Evolutionary conservation across 2,797 vertebrate genomes (phyloP), one percentile per base, ranked within the genome.

Genomic region (Labroides dimidiatus): DNA sequence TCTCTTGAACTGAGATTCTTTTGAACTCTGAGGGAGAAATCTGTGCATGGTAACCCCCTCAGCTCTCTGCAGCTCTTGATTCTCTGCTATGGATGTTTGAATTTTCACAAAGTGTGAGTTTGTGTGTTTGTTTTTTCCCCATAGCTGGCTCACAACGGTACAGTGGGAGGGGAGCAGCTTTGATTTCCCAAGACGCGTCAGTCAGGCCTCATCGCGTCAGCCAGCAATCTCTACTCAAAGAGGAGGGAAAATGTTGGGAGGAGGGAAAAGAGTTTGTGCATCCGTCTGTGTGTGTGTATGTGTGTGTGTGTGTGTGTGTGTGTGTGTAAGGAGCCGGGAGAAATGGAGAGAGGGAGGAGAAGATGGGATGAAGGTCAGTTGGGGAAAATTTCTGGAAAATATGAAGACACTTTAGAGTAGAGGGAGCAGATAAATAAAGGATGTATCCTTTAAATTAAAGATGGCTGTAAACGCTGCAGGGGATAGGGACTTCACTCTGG

Each of bases 371-470:
- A 64, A 63, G 61, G 71, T 85, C 71, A 82, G 53, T 19, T 69
- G 82, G 64, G 78, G 54, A 75, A 76, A 53, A 77, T 78, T 77
- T 84, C 57, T 60, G 58, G 45, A 55, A 86, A 84, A 81, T 75
- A 80, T 79, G 64, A 82, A 53, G 69, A 82, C 59, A 66, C 78
- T 81, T 82, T n/a, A 70, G 73, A 75, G 72, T 54, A 59, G 52
- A 88, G 78, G 61, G 54, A 76, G 69, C 60, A 80, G 78, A 87
- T 85, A 78, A 93, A 91, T 90, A 87, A 91, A 83, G 65, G 44
- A 89, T 89, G 89, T 87, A 83, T 83, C 60, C 50, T 52, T 56
- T 94, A 86, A 91, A 93, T 93, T 91, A 93, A 93, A 92, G 78
- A 94, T 93, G 78, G 76, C 52, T 68, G 62, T 91, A 93, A 94